phyloP scores from a whole-genome alignment of 2,888 invertebrate species.

The Sinelater perroti region DNA sequence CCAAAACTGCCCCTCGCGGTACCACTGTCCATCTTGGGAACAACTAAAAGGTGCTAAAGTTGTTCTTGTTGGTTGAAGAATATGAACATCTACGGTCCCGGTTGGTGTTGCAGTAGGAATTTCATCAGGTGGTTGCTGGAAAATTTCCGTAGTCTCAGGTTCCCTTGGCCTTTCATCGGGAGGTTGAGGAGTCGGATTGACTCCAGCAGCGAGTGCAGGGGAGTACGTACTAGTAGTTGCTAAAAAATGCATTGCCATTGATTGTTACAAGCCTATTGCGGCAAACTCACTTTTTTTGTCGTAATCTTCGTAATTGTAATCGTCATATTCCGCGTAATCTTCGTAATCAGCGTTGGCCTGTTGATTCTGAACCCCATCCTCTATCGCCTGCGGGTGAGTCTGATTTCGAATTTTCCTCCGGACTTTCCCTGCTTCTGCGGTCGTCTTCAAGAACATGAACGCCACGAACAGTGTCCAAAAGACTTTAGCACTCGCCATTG shows the following conservation, averaged over 20 bases:
- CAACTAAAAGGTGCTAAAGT: slow-evolving; percentile 56
- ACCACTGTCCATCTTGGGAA: slow-evolving; percentile 68
- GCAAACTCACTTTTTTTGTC: slow-evolving; percentile 46
- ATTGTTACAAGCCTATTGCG: background rate
- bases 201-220: slow-evolving; percentile 11
- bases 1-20: slow-evolving; percentile 75
- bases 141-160: slow-evolving; percentile 43
- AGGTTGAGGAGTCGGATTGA: slow-evolving; percentile 53
- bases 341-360: slow-evolving; percentile 51
- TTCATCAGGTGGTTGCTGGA: slow-evolving; percentile 55
- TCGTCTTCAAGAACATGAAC: slow-evolving; percentile 44
- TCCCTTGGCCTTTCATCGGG: slow-evolving; percentile 49
- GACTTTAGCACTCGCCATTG: slow-evolving; percentile 35
- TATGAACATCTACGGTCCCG: slow-evolving; percentile 49
- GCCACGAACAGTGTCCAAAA: slow-evolving; percentile 47
- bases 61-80: slow-evolving; percentile 43
- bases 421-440: slow-evolving; percentile 49
- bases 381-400: slow-evolving; percentile 13
- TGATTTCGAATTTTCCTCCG: slow-evolving; percentile 31
- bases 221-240: slow-evolving; percentile 24
- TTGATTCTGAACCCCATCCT: slow-evolving; percentile 49
- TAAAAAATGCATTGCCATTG: slow-evolving; percentile 3
- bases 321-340: slow-evolving; percentile 53
- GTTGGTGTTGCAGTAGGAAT: slow-evolving; percentile 52
- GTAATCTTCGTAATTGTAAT: slow-evolving; percentile 50